Base-by-base conservation (phyloP, 1,140 invertebrate genomes). In the Drosophila navojoa region DNA sequence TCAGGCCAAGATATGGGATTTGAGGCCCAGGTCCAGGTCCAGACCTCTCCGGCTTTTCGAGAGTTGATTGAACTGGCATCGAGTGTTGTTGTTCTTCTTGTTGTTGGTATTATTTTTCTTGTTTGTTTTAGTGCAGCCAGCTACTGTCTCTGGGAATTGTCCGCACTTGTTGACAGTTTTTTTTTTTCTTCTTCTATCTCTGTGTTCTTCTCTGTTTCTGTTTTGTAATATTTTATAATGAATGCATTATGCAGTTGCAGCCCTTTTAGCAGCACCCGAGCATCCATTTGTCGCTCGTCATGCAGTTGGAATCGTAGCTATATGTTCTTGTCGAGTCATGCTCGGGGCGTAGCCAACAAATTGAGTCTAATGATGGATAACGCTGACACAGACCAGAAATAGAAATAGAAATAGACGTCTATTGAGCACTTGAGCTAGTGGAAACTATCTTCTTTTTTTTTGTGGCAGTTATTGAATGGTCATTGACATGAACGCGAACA, bases 151-250 rank as follows among this genome's bases (percentile, higher is more conserved):
- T 40, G 50, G 32, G 44, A 54, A 44, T 47, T 71, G 42, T 62
- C 44, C 25, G 44, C 58, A 45, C 68, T 60, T n/a, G 29, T 49
- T 60, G 42, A 45, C 42, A 45, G 42, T 45, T 45, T 64, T 52
- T 59, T 27, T 32, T 9, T 7, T 9, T 32, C 2, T 32, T 2
- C 7, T 32, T 9, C 1, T 29, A 5, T 29, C 32, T 32, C 32
- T 32, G 7, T 32, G 32, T 44, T n/a, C n/a, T 16, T 45, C 40
- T 16, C 81, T n/a, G 59, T 79, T 80, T 81, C 60, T 68, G 68
- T 79, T 76, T 75, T 75, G 76, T 77, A 74, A 63, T 74, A 70
- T 45, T 64, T 53, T 67, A 78, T 78, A 76, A 76, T 78, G 76
- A 75, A 78, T 78, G 76, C 76, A 76, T 64, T 76, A 63, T 75